Conservation (phyloP, 2,888 invertebrate species). For the Drosophila pseudotakahashii region DNA sequence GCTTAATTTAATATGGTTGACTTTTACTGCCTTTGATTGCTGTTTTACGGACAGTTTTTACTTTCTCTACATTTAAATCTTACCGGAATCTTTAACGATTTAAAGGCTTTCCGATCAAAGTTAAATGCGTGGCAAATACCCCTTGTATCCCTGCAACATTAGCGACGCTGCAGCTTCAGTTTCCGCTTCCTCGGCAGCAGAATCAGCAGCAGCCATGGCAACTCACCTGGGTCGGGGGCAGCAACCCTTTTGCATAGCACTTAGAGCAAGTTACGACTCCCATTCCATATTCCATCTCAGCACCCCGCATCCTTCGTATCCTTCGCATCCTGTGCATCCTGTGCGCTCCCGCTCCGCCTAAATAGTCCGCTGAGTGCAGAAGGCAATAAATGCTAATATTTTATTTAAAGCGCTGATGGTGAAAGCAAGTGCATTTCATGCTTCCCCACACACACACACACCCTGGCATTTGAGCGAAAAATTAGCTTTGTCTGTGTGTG, state of each 20-base stretch:
- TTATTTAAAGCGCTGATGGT: constrained; percentile 66
- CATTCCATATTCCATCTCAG: constrained; percentile 25
- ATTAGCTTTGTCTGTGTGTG: constrained; percentile 36
- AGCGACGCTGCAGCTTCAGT: constrained; percentile 14
- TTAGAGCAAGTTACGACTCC: constrained; percentile 46
- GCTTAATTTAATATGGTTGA: too few species aligned
- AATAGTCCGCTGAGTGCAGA: constrained; percentile 67
- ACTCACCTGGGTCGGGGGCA: constrained; percentile 28
- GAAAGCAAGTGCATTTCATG: constrained; percentile 48
- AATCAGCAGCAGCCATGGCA: background rate
- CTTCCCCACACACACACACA: constrained; percentile 34
- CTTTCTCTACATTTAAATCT: background rate
- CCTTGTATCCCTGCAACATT: constrained; percentile 12
- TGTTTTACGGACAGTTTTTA: too few species aligned
- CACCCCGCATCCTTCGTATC: background rate
- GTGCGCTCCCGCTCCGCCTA: constrained; percentile 15
- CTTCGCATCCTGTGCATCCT: constrained; percentile 11
- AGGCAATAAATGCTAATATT: constrained; percentile 73
- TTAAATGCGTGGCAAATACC: constrained; percentile 14
- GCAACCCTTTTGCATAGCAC: constrained; percentile 52
- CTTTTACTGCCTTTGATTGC: too few species aligned
- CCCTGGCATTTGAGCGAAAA: constrained; percentile 30
- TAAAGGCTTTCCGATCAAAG: background rate
- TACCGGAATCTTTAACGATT: too few species aligned
- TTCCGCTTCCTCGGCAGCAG: constrained; percentile 14